Evolutionary conservation across 2,113 vertebrate genomes (phyloP).

Genomic region (Megalops atlanticus): DNA sequence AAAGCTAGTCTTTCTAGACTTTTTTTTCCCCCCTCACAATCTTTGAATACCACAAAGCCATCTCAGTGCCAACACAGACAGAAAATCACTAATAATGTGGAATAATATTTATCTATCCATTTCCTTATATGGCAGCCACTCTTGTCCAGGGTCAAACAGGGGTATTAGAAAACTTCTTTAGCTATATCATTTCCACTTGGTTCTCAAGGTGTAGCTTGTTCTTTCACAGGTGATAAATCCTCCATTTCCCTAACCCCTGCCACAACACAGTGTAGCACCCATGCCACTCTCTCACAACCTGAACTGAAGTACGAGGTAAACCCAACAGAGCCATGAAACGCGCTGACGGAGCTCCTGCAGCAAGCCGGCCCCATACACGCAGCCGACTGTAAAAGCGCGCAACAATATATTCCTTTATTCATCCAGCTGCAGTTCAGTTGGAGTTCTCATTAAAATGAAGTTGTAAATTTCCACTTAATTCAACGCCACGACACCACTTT

Average conservation of each 20-base stretch:
- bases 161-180: too few species aligned
- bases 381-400: neutral
- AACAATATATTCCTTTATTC: neutral
- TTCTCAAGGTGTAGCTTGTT: conserved; percentile 3
- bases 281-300: conserved; percentile 7
- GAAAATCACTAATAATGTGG: too few species aligned
- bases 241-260: neutral
- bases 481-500: too few species aligned
- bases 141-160: too few species aligned
- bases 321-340: conserved; percentile 15
- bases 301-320: neutral
- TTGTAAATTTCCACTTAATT: conserved; percentile 5
- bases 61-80: too few species aligned
- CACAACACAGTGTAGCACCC: neutral
- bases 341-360: neutral
- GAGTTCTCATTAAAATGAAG: conserved; percentile 2
- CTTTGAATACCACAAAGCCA: neutral
- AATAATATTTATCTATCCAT: too few species aligned
- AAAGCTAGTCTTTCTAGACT: too few species aligned
- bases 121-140: too few species aligned
- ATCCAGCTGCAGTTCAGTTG: conserved; percentile 7
- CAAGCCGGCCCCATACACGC: neutral
- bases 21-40: neutral
- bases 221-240: conserved; percentile 17
- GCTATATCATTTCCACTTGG: too few species aligned